phyloP scores from a whole-genome alignment of 2,888 invertebrate species.

The Argyresthia albistria region DNA sequence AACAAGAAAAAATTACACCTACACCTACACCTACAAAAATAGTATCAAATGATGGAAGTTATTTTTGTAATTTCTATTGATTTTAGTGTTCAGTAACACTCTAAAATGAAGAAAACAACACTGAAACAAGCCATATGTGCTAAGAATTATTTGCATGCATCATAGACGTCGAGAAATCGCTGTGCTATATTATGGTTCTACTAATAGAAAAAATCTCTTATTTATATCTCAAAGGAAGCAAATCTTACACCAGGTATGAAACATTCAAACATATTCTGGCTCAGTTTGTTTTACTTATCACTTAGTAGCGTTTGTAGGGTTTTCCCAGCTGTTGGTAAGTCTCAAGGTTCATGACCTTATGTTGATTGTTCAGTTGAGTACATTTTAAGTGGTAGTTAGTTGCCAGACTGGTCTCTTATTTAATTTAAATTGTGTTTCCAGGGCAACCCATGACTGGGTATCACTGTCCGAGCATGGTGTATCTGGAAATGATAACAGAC shows the following conservation, averaged over 20 bases:
- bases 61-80: conserved; percentile 40
- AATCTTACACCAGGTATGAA: conserved; percentile 48
- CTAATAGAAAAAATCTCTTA: conserved; percentile 44
- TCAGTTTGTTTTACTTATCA: background rate
- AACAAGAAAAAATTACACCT: conserved; percentile 12
- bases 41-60: conserved; percentile 63
- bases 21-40: conserved; percentile 48
- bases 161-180: conserved; percentile 30
- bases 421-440: conserved; percentile 20
- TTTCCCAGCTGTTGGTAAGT: conserved; percentile 8
- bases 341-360: conserved; percentile 3
- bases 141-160: conserved; percentile 21
- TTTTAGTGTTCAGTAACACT: conserved; percentile 23
- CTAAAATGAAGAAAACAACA: conserved; percentile 30
- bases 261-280: background rate
- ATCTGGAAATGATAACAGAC: conserved; percentile 53
- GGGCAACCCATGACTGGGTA: conserved; percentile 29
- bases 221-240: conserved; percentile 46
- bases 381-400: background rate
- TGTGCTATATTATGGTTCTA: conserved; percentile 62
- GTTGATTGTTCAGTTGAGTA: background rate
- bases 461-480: conserved; percentile 49
- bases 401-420: background rate
- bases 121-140: conserved; percentile 21
- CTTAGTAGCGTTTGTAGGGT: background rate